Evolutionary conservation across 23 tunicate species (phyloP), one percentile per base, ranked within the genome.

Genomic region (Trididemnum miniatum): DNA sequence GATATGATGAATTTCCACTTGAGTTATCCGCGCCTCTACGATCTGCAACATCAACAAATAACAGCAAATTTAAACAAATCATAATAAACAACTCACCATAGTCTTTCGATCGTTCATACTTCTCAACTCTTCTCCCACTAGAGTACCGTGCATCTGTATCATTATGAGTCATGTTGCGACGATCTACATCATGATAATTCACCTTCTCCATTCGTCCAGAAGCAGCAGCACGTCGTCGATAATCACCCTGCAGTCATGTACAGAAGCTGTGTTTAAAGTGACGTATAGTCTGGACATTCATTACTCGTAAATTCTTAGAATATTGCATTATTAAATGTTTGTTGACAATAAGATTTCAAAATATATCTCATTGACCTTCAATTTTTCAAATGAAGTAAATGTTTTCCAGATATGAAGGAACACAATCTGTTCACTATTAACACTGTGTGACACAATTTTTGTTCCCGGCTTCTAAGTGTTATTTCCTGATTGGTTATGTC

Each of bases 101-200:
- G 23, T 4, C 30, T 32, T 37, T 37, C 12, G 39, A 12, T 37
- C 75, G 15, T 12, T 69, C 75, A 33, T 69, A 69, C 22, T 69
- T 69, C 39, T 69, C 75, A 15, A 69, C 80, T 78, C 59, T 78
- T 35, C 67, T 54, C 36, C 40, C 82, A 78, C 66, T 18, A 31
- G 31, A 25, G 36, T 78, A 78, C 30, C 82, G n/a, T 15, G 82
- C 82, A 30, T 78, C 82, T 5, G 82, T 78, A 35, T 78, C 82
- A 51, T 52, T 20, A 28, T 39, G 59, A 22, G 27, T 54, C 37
- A 37, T 25, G 27, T 26, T 52, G 28, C 82, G 66, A 27, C 82
- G 82, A 57, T 78, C 82, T 9, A 78, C 71, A 78, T 78, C 82
- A 32, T 78, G 82, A 31, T 52, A 78, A 31, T 57, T 31, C 27